Base-by-base conservation (phyloP, 2,797 vertebrate genomes). In the Sebastes elongatus region DNA sequence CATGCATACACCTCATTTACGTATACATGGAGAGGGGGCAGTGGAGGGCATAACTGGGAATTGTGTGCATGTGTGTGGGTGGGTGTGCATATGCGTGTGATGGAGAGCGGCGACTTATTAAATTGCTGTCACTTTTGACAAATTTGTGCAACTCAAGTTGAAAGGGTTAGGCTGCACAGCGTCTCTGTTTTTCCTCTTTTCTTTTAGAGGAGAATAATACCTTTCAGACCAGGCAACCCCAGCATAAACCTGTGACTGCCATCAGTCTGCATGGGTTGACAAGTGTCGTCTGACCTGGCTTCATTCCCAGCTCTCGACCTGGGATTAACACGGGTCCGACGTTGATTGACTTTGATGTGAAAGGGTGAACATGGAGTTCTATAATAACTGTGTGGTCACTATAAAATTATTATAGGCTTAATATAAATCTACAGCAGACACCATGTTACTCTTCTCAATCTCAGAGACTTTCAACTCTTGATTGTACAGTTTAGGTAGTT, bases 81-180 rank as follows among this genome's bases (percentile, higher is more conserved):
- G 92, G 90, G 85, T 93, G 93, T 91, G 86, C 88, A 92, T 90
- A 91, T 88, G 92, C 49, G 85, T 90, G 82, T 91, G 94, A 94
- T 93, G 89, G 91, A 92, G 91, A 93, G 88, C 77, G 69, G 88
- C 85, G 92, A 94, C 95, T 96, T 96, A 96, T 96, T 95, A 96
- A 96, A 96, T 94, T 94, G 95, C 94, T 95, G 95, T 95, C 95
- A 95, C 93, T 95, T 96, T 95, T 96, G 95, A 96, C 95, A 96
- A 96, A 96, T 96, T 94, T 95, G 93, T 93, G 88, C 89, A 87
- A 92, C 84, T 88, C 81, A 89, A 93, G 89, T 95, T 94, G 93
- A 93, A 94, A 93, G 92, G 91, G 90, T 93, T 90, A 88, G 86
- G 75, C 82, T 88, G 80, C 78, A 64, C 81, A 67, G 76, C 81